Base-by-base conservation (phyloP, 1,140 invertebrate species). In the Glossosoma conforme region DNA sequence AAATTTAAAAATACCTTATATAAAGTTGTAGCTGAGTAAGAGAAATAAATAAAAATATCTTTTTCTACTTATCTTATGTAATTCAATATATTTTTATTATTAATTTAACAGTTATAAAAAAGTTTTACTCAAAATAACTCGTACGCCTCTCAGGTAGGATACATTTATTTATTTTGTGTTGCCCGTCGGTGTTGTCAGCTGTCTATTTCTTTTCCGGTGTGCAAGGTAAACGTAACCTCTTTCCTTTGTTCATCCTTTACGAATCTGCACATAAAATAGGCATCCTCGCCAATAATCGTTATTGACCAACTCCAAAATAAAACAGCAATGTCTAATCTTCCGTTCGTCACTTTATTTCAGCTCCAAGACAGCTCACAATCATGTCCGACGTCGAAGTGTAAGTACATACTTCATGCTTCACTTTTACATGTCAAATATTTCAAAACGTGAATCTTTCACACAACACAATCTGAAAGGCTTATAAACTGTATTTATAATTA, bases 351-450 rank as follows among this genome's bases (percentile, higher is more conserved):
- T 44, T 51, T 51, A 51, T 51, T 51, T 51, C 48, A 51, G 48
- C 21, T 28, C 48, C 17, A 42, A 36, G 20, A 19, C 41, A 32
- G 18, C 25, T 46, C 44, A 45, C 42, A 49, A 46, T 15, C 41
- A 58, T 58, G 56, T 53, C 56, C 20, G 56, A 58, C 56, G 46
- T 50, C 36, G 56, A 58, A 35, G 56, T 58, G 56, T 58, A 47
- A 53, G 56, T 54, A 33, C 18, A n/a, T n/a, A 25, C 22, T 43
- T 47, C 41, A 44, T 37, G 43, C 48, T 38, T 37, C 20, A 19
- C 33, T 38, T 4, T 43, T 32, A 45, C 47, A 32, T 35, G 45
- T 47, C 44, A 48, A 42, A 30, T 9, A 4, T 13, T 36, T 21
- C n/a, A n/a, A n/a, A n/a, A n/a, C 13, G 13, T 43, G n/a, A n/a